phyloP scores from a whole-genome alignment of 2,797 vertebrate species.

The Tadarida brasiliensis region DNA sequence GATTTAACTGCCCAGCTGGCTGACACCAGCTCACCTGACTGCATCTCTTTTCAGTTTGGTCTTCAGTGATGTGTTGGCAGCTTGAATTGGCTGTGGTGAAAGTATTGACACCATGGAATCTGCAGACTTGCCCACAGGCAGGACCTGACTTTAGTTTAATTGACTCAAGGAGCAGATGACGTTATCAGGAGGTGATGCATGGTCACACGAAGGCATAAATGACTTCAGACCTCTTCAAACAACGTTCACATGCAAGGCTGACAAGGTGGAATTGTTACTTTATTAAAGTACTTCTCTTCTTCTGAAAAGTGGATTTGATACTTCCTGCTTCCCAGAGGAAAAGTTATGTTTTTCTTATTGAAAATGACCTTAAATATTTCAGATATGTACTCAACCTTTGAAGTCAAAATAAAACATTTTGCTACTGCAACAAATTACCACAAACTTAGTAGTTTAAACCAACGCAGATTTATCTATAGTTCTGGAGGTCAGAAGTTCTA shows the following conservation, averaged over 20 bases:
- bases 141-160: background rate
- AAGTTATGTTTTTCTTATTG: background rate
- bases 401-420: background rate
- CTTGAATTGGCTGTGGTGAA: background rate
- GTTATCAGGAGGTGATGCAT: background rate
- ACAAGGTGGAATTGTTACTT: background rate
- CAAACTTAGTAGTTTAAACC: background rate
- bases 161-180: background rate
- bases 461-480: background rate
- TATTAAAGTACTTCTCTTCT: background rate
- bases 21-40: background rate
- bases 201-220: background rate
- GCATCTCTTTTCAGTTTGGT: background rate
- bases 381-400: background rate
- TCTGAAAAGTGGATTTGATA: background rate
- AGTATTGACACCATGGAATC: background rate
- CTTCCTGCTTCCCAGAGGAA: background rate
- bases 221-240: background rate
- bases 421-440: background rate
- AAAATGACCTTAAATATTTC: background rate
- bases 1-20: background rate
- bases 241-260: background rate
- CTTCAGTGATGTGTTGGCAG: background rate
- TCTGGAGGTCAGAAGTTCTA: background rate
- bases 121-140: background rate